These are phyloP conservation scores for Mus caroli DNA, from an alignment of 2,797 vertebrate genomes.

Conservation along the genomic window DNA sequence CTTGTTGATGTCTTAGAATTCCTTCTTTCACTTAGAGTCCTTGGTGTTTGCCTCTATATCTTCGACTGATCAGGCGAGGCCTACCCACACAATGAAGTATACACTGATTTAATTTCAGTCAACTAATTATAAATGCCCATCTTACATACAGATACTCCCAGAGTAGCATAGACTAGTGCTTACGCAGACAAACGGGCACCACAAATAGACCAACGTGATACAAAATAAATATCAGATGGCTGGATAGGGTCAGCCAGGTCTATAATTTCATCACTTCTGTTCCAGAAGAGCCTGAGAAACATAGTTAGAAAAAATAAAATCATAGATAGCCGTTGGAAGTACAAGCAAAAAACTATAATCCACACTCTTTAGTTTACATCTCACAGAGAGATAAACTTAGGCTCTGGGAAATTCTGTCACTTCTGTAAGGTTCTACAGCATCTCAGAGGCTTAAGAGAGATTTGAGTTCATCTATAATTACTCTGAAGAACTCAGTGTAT, in stretches of 20 bases:
- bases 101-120: neutral
- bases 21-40: neutral
- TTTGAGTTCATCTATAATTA: neutral
- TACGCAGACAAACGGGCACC: neutral
- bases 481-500: neutral
- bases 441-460: neutral
- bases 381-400: neutral
- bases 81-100: neutral
- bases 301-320: neutral
- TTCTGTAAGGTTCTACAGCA: neutral
- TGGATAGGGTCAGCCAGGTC: neutral
- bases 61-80: neutral
- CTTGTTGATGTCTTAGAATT: neutral
- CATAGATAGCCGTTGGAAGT: neutral
- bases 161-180: neutral
- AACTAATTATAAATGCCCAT: neutral
- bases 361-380: neutral
- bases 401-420: neutral
- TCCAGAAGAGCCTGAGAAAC: neutral
- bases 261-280: neutral
- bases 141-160: neutral
- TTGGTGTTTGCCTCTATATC: neutral
- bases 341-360: neutral
- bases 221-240: neutral
- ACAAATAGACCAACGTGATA: neutral